Evolutionary conservation across 2,797 vertebrate genomes (phyloP).

Genomic region (Galago senegalensis): DNA sequence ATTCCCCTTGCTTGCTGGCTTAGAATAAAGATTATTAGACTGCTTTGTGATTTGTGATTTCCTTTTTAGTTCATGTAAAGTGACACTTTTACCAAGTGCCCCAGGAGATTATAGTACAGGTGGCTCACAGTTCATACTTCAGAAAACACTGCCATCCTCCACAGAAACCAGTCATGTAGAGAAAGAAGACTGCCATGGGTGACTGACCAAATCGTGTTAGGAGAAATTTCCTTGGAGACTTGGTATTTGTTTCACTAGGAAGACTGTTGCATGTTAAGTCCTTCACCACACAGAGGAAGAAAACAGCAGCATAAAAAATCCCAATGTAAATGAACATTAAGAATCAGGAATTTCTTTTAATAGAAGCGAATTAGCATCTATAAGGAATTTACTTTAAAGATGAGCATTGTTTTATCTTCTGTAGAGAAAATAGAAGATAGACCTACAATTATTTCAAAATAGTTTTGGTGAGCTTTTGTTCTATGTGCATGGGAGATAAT

Average conservation of each 20-base stretch:
- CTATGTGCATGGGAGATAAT: neutral
- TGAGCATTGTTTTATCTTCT: neutral
- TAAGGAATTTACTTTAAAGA: neutral
- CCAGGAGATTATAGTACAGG: neutral
- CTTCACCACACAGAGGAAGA: neutral
- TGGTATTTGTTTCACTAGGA: neutral
- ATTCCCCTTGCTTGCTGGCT: neutral
- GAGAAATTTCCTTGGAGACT: conserved; percentile 11
- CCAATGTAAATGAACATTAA: neutral
- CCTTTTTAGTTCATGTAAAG: neutral
- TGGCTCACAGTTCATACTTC: neutral
- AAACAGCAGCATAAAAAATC: neutral
- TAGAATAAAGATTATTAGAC: neutral
- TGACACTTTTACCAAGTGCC: neutral
- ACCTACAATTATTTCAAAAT: neutral
- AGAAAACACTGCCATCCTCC: neutral
- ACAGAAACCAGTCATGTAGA: neutral
- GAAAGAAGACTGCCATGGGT: neutral
- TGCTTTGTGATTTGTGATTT: neutral
- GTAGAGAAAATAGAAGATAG: neutral
- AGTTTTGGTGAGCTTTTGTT: neutral
- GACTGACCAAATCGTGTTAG: neutral
- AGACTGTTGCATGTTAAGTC: neutral
- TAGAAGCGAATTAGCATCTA: neutral
- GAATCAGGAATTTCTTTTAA: neutral